Conservation (phyloP, 1,140 invertebrate species). For the Apis laboriosa region DNA sequence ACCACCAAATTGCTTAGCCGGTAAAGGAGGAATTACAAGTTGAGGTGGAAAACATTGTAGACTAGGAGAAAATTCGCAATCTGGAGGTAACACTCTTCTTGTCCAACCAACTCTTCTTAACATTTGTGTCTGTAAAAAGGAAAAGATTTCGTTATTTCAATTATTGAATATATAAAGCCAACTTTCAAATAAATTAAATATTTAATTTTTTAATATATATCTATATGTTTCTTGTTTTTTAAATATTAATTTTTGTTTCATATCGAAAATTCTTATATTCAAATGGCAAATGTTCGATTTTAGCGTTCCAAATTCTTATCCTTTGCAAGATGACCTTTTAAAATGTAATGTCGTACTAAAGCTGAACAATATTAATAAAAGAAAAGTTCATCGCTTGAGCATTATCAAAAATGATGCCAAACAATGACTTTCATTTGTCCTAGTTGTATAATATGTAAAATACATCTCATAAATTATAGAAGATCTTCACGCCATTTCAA, state of each 20-base stretch:
- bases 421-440: conserved; percentile 18
- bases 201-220: no score
- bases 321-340: neutral
- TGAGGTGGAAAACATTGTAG: conserved; percentile 83
- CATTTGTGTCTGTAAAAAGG: conserved; percentile 75
- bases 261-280: no score
- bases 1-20: conserved; percentile 80
- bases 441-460: conserved; percentile 24
- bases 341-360: neutral
- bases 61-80: conserved; percentile 81
- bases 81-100: conserved; percentile 82
- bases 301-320: neutral
- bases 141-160: neutral
- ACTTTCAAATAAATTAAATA: neutral
- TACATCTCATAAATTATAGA: neutral
- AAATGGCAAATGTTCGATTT: neutral
- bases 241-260: no score
- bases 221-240: no score
- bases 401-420: conserved; percentile 22
- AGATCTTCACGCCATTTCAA: conserved; percentile 4
- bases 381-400: conserved; percentile 18
- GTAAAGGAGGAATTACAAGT: conserved; percentile 81
- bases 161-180: neutral
- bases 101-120: conserved; percentile 83
- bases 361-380: conserved; percentile 21